phyloP scores from a whole-genome alignment of 2,113 vertebrate genomes.

The Morone saxatilis region DNA sequence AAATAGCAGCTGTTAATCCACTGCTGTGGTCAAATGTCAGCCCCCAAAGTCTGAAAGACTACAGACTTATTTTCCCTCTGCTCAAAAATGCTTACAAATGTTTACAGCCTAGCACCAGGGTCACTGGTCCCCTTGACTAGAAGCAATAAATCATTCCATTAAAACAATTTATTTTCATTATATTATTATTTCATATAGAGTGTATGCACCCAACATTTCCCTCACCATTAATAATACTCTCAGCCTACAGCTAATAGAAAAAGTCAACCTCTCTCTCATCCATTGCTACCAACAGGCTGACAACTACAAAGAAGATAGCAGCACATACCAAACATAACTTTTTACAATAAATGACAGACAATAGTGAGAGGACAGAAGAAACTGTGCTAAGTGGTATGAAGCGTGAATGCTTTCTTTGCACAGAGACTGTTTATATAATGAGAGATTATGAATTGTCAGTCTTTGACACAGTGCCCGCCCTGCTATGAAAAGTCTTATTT shows the following conservation, averaged over 20 bases:
- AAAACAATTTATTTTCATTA: not conserved
- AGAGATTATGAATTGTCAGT: constrained; percentile 7
- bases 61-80: constrained; percentile 19
- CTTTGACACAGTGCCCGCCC: not conserved
- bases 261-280: not conserved
- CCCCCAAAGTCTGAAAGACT: constrained; percentile 17
- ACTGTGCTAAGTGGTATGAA: not conserved
- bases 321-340: not conserved
- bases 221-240: not conserved
- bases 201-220: not conserved
- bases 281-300: not conserved
- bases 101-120: not conserved
- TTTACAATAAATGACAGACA: not conserved
- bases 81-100: constrained; percentile 3
- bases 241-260: constrained; percentile 18
- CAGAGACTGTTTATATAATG: not conserved
- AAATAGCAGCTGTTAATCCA: constrained; percentile 42
- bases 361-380: not conserved
- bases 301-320: not conserved
- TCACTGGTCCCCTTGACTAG: not conserved
- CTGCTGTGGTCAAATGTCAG: constrained; percentile 34
- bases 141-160: constrained; percentile 24
- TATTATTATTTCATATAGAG: constrained; percentile 5
- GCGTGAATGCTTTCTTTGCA: not conserved
- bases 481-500: not conserved